These are phyloP conservation scores for Probaryconus sp. DNA, from an alignment of 1,140 invertebrate species.

Conservation along the genomic window DNA sequence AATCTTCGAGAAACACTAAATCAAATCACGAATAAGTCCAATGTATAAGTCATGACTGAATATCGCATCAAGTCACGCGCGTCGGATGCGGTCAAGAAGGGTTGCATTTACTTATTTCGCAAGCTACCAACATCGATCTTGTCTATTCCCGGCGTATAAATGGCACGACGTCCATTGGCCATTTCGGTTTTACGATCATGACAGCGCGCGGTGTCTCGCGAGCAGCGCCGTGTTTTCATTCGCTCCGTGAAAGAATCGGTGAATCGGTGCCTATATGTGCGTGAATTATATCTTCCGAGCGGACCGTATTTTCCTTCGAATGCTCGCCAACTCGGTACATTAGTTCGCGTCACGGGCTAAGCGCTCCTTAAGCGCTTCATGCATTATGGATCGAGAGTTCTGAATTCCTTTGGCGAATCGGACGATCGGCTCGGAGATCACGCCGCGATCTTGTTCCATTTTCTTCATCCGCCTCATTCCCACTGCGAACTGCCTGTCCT, in stretches of 20 bases:
- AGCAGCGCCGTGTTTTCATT: slow-evolving; percentile 12
- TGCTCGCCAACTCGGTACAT: slow-evolving; percentile 64
- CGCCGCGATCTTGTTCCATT: slow-evolving; percentile 54
- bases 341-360: slow-evolving; percentile 62
- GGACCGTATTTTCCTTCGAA: slow-evolving; percentile 59
- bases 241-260: slow-evolving; percentile 8
- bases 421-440: slow-evolving; percentile 49
- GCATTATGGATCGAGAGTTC: slow-evolving; percentile 58
- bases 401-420: slow-evolving; percentile 53
- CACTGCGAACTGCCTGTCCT: slow-evolving; percentile 45
- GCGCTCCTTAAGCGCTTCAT: slow-evolving; percentile 58
- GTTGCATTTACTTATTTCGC: slow-evolving; percentile 83
- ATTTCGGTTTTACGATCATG: slow-evolving; percentile 36
- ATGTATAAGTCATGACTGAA: slow-evolving; percentile 36
- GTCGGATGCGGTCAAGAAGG: slow-evolving; percentile 92
- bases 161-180: slow-evolving; percentile 15
- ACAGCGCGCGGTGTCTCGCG: slow-evolving; percentile 15
- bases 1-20: too few species aligned
- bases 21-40: slow-evolving; percentile 88
- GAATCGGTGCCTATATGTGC: slow-evolving; percentile 47
- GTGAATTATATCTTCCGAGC: slow-evolving; percentile 49
- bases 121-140: slow-evolving; percentile 37
- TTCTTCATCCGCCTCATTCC: slow-evolving; percentile 46
- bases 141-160: slow-evolving; percentile 28
- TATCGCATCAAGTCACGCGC: slow-evolving; percentile 94